Percentiles rank a stretch among this genome's conserved stretches.
Conservation (phyloP, 2,113 vertebrate species). For the Notiomystis cincta region DNA sequence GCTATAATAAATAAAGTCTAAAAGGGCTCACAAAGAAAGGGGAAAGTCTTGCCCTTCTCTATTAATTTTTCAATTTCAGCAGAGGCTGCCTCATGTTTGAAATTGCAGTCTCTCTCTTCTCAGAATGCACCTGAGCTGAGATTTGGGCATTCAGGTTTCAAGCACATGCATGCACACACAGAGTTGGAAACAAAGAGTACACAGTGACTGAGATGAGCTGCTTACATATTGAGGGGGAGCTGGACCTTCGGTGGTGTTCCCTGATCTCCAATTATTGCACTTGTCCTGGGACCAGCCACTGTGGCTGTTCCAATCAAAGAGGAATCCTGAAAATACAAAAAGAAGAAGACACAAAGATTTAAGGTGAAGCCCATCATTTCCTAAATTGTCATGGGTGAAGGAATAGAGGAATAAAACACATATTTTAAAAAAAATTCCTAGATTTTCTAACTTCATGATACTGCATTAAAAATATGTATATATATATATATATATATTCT, state of each 20-base stretch:
- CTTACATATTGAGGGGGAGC: constrained; percentile 98
- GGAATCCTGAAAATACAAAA: constrained; percentile 76
- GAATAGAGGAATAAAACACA: not conserved
- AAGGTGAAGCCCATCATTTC: not conserved
- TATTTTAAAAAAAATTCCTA: not conserved
- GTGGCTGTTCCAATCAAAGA: constrained; percentile 70
- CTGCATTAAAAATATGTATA: not conserved
- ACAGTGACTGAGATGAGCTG: constrained; percentile 16
- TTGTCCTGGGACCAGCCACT: constrained; percentile 80
- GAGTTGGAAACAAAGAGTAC: not conserved
- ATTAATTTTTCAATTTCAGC: not conserved
- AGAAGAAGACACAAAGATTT: not conserved
- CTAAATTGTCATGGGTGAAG: not conserved
- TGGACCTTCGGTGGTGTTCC: constrained; percentile 85
- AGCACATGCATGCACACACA: accelerated
- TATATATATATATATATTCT: not conserved
- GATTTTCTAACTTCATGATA: not conserved
- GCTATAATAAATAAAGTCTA: not conserved
- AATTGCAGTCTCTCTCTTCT: not conserved
- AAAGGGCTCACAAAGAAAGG: not conserved
- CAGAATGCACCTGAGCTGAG: not conserved
- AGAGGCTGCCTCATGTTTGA: not conserved
- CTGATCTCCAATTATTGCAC: constrained; percentile 83
- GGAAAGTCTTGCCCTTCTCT: not conserved
- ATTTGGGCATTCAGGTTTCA: not conserved